These are phyloP conservation scores for Cephalotes varians DNA, from an alignment of 2,888 invertebrate species.

Conservation along the genomic window DNA sequence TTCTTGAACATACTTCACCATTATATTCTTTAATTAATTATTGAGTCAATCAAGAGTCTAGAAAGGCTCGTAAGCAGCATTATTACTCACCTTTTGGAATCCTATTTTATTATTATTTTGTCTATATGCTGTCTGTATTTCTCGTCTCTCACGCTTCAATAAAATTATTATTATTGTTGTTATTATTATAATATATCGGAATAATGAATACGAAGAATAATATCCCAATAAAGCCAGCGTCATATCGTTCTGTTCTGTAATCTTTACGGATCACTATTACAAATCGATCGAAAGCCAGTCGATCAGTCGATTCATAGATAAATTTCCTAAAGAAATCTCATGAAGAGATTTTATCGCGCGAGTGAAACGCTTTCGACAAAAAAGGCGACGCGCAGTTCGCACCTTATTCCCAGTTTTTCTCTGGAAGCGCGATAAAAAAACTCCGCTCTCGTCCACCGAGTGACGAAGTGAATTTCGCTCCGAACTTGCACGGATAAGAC, in stretches of 20 bases:
- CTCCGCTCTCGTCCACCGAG: not conserved
- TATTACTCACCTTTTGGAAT: too few species aligned
- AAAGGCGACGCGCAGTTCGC: not conserved
- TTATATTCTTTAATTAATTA: too few species aligned
- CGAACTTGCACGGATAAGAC: not conserved
- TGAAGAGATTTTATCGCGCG: not conserved
- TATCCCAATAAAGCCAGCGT: not conserved
- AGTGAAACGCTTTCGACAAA: not conserved
- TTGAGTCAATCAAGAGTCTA: too few species aligned
- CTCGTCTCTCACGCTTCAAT: too few species aligned
- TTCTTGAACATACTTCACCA: too few species aligned
- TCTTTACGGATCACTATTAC: not conserved
- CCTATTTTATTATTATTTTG: too few species aligned
- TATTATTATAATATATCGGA: too few species aligned
- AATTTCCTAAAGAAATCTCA: not conserved
- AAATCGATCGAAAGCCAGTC: not conserved
- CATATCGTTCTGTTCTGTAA: not conserved
- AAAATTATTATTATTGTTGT: too few species aligned
- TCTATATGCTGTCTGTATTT: too few species aligned
- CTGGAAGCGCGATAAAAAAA: slow-evolving; percentile 10
- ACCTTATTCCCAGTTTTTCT: not conserved
- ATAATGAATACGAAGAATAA: too few species aligned
- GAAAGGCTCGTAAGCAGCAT: too few species aligned
- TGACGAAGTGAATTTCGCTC: not conserved
- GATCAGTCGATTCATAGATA: not conserved